Percentiles rank a stretch among this genome's conserved stretches.
Conservation (phyloP, 64 coral and sea anemone species). For the Pocillopora damicornis region DNA sequence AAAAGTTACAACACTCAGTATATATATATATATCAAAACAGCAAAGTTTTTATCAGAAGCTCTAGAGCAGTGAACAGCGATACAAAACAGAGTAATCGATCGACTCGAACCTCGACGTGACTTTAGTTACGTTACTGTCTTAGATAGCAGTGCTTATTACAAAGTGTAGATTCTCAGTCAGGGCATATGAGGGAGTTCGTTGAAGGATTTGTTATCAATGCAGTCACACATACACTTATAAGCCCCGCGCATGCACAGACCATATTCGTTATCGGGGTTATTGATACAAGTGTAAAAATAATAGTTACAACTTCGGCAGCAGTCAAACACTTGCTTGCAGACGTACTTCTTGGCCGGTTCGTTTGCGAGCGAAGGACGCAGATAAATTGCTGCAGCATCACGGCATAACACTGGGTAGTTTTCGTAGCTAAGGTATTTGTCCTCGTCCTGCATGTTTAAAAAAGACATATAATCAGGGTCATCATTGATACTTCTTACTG, state of each 20-base stretch:
- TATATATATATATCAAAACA: too few relatives aligned
- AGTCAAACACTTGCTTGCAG: conserved; percentile 19
- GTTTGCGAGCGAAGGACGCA: background rate
- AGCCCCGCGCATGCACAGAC: conserved; percentile 1
- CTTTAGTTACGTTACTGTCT: too few relatives aligned
- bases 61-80: too few relatives aligned
- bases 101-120: too few relatives aligned
- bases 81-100: too few relatives aligned
- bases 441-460: background rate
- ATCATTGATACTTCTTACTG: background rate
- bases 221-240: conserved; percentile 31
- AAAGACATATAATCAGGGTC: background rate
- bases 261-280: background rate
- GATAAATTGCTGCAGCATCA: background rate
- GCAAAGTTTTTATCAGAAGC: too few relatives aligned
- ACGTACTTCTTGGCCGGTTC: background rate
- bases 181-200: background rate
- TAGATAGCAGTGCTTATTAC: background rate
- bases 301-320: conserved; percentile 15
- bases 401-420: conserved; percentile 2
- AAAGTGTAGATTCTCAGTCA: background rate
- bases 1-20: too few relatives aligned
- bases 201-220: conserved; percentile 9
- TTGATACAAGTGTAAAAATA: background rate
- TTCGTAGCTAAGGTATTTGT: conserved; percentile 15